Evolutionary conservation across 1,140 invertebrate species (phyloP).

Genomic region (Zaprionus nigranus): DNA sequence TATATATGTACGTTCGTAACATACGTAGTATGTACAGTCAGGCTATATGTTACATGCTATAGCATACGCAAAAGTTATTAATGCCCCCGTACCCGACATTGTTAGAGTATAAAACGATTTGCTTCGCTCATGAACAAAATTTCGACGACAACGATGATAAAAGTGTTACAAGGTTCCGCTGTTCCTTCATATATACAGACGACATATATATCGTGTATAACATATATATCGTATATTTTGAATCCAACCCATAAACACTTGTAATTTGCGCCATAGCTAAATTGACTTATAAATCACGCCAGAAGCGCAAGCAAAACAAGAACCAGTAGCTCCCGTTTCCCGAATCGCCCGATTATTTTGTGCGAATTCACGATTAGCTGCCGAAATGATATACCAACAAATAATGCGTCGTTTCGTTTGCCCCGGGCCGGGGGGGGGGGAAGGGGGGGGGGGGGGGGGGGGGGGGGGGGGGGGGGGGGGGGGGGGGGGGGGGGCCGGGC

Average conservation of each 20-base stretch:
- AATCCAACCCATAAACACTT: slow-evolving; percentile 21
- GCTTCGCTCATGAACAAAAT: slow-evolving; percentile 21
- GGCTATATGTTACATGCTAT: slow-evolving; percentile 3
- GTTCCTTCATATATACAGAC: neutral
- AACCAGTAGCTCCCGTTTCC: slow-evolving; percentile 50
- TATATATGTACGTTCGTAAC: too few relatives aligned
- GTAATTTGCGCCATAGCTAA: slow-evolving; percentile 41
- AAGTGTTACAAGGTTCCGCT: slow-evolving; percentile 52
- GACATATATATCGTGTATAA: neutral
- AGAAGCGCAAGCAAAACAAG: slow-evolving; percentile 6
- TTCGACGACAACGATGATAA: slow-evolving; percentile 33
- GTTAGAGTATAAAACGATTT: slow-evolving; percentile 30
- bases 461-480: too few relatives aligned
- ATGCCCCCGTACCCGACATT: neutral
- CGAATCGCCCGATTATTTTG: slow-evolving; percentile 36
- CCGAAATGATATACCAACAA: slow-evolving; percentile 20
- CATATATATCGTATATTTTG: slow-evolving; percentile 1
- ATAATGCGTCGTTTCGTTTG: slow-evolving; percentile 39
- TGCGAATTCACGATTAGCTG: slow-evolving; percentile 59
- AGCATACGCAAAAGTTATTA: slow-evolving; percentile 2
- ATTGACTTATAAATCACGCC: slow-evolving; percentile 20
- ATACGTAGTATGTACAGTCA: neutral
- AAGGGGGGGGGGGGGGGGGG: too few relatives aligned
- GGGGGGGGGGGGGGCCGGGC: too few relatives aligned
- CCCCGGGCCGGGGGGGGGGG: too few relatives aligned